Evolutionary conservation across 2,113 vertebrate genomes (phyloP), one percentile per base, ranked within the genome.

Genomic region (Aegotheles bennettii): DNA sequence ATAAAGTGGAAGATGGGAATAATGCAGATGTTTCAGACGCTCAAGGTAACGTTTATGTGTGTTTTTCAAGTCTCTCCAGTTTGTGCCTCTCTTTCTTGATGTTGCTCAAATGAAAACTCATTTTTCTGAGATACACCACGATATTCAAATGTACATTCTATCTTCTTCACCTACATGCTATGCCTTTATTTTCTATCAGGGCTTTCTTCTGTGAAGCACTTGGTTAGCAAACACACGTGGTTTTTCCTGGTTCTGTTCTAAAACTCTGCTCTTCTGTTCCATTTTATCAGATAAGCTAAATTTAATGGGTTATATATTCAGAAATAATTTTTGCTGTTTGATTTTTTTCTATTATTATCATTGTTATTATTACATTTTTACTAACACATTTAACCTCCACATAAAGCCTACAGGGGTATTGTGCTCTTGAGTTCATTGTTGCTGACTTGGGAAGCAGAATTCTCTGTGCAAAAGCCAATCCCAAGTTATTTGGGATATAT

Each of bases 11-110:
- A 84, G 76, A 93, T 2, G 43, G 57, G 85, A 88, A 94, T 67
- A 92, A 47, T 13, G 36, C 24, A 5, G n/a, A 31, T n/a, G 73
- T 33, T 93, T 69, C 90, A 82, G 91, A 90, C 87, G 24, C 61
- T 84, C 87, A 47, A 97, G 98, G 98, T 98, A 97, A 90, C 28
- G 38, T 43, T 24, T 82, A 48, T 68, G 13, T n/a, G 1, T 48
- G 3, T 40, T 73, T 91, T 56, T 42, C 21, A 61, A 47, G 28
- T 42, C 25, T 80, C 20, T 48, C 68, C 25, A 35, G 35, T 9
- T 75, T 45, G 13, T 90, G n/a, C 57, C 10, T 40, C 42, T 70
- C 45, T 38, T 42, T 25, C 20, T 25, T 40, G 40, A 48, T 47
- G 24, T 43, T 61, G 29, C 31, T 51, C 7, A 53, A 69, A 29